These are phyloP conservation scores for Anoplopoma fimbria DNA, from an alignment of 2,113 vertebrate genomes.

Conservation along the genomic window DNA sequence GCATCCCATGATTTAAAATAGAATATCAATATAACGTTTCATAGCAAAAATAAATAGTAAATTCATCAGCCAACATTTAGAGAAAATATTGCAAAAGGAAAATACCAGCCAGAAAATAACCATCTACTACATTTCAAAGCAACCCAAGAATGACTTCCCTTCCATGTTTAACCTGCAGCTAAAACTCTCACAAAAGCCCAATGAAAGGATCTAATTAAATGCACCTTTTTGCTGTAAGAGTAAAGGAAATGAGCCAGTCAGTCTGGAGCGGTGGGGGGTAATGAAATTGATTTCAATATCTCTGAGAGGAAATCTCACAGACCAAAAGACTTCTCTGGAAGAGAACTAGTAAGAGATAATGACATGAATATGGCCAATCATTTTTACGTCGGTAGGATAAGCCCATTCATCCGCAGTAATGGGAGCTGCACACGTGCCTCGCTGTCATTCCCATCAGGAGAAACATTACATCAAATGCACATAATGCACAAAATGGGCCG, in stretches of 20 bases:
- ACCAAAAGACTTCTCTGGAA: constrained; percentile 38
- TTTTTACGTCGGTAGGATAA: constrained; percentile 34
- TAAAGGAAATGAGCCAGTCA: constrained; percentile 62
- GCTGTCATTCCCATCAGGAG: constrained; percentile 49
- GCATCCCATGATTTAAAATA: neutral
- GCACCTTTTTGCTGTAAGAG: constrained; percentile 34
- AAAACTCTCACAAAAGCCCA: constrained; percentile 12
- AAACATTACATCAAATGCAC: constrained; percentile 59
- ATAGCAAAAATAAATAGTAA: neutral
- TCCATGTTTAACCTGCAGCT: constrained; percentile 41
- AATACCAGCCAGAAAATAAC: constrained; percentile 1
- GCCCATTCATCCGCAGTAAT: constrained; percentile 48
- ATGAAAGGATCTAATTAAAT: constrained; percentile 51
- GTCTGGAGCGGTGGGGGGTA: constrained; percentile 46
- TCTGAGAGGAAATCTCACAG: constrained; percentile 58
- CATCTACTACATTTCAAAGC: constrained; percentile 1
- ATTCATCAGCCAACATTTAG: neutral
- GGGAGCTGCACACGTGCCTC: constrained; percentile 21
- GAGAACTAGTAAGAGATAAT: constrained; percentile 43
- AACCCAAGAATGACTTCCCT: neutral
- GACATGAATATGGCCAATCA: constrained; percentile 52
- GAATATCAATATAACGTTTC: neutral
- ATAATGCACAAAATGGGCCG: constrained; percentile 56
- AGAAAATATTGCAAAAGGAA: neutral
- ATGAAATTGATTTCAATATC: constrained; percentile 63